Evolutionary conservation across 1,140 invertebrate genomes (phyloP).

Genomic region (Lasaia peninsularis): DNA sequence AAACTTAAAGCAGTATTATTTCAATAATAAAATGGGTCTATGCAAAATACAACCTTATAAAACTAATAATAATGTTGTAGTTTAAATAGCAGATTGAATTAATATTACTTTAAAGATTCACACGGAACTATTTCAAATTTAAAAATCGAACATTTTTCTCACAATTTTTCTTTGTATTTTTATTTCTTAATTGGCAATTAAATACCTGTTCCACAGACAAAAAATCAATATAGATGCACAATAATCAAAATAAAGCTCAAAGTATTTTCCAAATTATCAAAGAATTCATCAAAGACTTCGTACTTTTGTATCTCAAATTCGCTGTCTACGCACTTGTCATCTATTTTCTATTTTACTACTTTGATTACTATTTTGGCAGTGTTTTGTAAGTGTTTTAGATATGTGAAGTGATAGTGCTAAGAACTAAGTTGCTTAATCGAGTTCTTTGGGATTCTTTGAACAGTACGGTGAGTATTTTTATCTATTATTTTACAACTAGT

Average conservation of each 20-base stretch:
- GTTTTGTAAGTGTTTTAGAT: constrained; percentile 27
- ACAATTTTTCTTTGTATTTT: too few relatives aligned
- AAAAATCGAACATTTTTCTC: too few relatives aligned
- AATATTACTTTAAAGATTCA: too few relatives aligned
- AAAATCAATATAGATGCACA: not conserved
- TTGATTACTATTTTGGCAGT: constrained; percentile 50
- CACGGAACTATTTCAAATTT: too few relatives aligned
- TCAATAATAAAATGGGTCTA: too few relatives aligned
- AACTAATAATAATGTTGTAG: too few relatives aligned
- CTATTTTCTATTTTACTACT: constrained; percentile 62
- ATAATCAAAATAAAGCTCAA: not conserved
- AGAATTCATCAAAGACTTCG: constrained; percentile 50
- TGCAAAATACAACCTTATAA: too few relatives aligned
- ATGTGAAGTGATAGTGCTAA: constrained; percentile 36
- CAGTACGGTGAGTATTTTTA: not conserved
- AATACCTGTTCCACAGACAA: not conserved
- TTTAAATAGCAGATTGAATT: too few relatives aligned
- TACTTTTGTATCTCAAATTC: constrained; percentile 60
- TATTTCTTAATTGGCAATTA: not conserved
- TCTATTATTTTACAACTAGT: too few relatives aligned
- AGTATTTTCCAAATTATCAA: constrained; percentile 24
- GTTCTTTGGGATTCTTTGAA: constrained; percentile 4
- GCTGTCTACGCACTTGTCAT: constrained; percentile 55
- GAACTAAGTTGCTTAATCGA: not conserved
- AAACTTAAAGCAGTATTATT: too few relatives aligned